A percentile compares a stretch with the other conserved stretches of the same genome.
Conservation (phyloP, 2,113 vertebrate species). For the Scophthalmus maximus region DNA sequence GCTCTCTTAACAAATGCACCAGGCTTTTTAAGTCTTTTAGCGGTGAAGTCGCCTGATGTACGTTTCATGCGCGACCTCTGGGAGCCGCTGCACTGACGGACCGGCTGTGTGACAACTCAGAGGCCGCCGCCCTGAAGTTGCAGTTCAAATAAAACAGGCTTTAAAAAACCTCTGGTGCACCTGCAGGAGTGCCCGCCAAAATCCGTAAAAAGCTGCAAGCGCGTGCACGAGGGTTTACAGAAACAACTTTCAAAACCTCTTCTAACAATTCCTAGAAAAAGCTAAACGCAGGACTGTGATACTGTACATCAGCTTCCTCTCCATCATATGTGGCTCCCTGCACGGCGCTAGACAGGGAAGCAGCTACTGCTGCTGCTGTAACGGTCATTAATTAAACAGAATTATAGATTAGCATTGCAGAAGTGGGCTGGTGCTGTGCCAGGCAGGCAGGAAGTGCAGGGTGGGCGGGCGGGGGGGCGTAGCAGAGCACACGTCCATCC, state of each 20-base stretch:
- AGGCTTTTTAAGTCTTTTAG: conserved; percentile 54
- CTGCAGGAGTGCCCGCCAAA: conserved; percentile 51
- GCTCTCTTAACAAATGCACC: not conserved
- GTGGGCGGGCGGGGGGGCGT: not conserved
- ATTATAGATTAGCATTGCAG: conserved; percentile 78
- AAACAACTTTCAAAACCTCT: conserved; percentile 20
- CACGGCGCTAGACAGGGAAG: conserved; percentile 19
- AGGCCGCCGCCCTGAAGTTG: conserved; percentile 47
- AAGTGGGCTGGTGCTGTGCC: conserved; percentile 69
- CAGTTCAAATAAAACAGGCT: conserved; percentile 23
- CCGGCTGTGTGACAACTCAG: no score
- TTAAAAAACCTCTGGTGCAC: conserved; percentile 12
- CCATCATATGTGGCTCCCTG: not conserved
- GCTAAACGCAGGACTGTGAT: conserved; percentile 18
- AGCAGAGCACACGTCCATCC: conserved; percentile 39
- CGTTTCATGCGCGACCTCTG: conserved; percentile 17
- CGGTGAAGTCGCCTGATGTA: conserved; percentile 45
- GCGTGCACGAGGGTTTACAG: not conserved
- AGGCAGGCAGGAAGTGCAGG: conserved; percentile 44
- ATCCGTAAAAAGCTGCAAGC: conserved; percentile 19
- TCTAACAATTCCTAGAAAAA: conserved; percentile 37
- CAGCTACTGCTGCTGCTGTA: conserved; percentile 32
- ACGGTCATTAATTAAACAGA: conserved; percentile 78
- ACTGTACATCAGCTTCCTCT: conserved; percentile 24
- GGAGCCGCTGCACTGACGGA: not conserved